Conservation (phyloP, 2,888 invertebrate genomes). For the Pherbina coryleti region DNA sequence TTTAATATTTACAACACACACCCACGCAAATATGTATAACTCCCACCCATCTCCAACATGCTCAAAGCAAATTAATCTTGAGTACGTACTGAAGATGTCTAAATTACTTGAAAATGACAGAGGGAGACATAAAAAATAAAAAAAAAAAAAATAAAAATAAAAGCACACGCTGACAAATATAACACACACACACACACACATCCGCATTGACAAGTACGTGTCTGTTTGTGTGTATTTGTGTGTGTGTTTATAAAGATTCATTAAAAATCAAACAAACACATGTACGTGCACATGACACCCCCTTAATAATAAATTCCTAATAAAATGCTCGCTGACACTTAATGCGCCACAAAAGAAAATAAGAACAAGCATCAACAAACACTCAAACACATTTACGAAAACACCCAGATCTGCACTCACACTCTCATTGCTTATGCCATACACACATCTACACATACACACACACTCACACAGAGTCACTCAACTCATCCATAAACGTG, state of each 20-base stretch:
- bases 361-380: conserved; percentile 9
- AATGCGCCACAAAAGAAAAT: conserved; percentile 41
- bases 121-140: neutral
- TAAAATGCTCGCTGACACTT: conserved; percentile 42
- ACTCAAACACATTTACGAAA: neutral
- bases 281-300: conserved; percentile 22
- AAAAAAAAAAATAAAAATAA: conserved; percentile 1
- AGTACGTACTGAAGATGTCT: conserved; percentile 16
- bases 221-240: neutral
- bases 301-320: conserved; percentile 43
- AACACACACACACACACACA: neutral
- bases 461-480: conserved; percentile 24
- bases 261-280: neutral
- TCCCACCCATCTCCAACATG: neutral
- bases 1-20: neutral
- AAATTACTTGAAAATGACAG: conserved; percentile 27
- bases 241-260: conserved; percentile 15
- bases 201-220: neutral
- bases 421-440: neutral
- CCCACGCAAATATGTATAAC: too few species aligned
- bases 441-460: conserved; percentile 43
- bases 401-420: neutral
- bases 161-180: neutral
- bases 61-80: conserved; percentile 24
- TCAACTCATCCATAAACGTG: neutral